Evolutionary conservation across 2,888 invertebrate genomes (phyloP).

Genomic region (Agrotis clavis): DNA sequence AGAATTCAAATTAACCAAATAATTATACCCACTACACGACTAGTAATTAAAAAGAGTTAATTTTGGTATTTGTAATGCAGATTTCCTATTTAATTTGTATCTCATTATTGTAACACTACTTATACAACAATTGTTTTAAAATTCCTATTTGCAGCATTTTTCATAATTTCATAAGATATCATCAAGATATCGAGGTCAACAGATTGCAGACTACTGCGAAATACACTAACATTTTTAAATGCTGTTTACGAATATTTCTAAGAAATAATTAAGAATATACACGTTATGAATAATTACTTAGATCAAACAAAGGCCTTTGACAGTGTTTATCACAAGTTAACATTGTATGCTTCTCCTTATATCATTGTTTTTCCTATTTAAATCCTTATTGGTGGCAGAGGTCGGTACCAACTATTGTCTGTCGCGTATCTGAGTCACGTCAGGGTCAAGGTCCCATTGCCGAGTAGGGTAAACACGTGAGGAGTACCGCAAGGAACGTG

Average conservation of each 20-base stretch:
- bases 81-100: constrained; percentile 18
- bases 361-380: constrained; percentile 72
- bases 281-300: constrained; percentile 31
- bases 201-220: constrained; percentile 12
- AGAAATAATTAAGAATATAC: constrained; percentile 8
- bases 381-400: constrained; percentile 67
- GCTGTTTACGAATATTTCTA: background rate
- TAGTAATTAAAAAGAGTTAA: constrained; percentile 7
- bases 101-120: constrained; percentile 1
- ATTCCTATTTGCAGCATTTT: constrained; percentile 8
- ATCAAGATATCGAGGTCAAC: constrained; percentile 6
- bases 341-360: constrained; percentile 61
- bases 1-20: constrained; percentile 16
- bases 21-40: constrained; percentile 5
- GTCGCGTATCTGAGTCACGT: constrained; percentile 71
- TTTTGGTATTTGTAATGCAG: constrained; percentile 13
- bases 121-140: background rate
- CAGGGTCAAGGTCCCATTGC: constrained; percentile 75
- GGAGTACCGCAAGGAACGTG: constrained; percentile 72
- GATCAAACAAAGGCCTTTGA: constrained; percentile 72
- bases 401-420: constrained; percentile 71
- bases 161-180: background rate
- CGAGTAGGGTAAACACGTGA: constrained; percentile 62
- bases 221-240: constrained; percentile 10
- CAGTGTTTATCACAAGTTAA: constrained; percentile 68